Percentiles rank a stretch among this genome's conserved stretches.
Conservation (phyloP, 2,888 invertebrate species). For the Schizotus pectinicornis region DNA sequence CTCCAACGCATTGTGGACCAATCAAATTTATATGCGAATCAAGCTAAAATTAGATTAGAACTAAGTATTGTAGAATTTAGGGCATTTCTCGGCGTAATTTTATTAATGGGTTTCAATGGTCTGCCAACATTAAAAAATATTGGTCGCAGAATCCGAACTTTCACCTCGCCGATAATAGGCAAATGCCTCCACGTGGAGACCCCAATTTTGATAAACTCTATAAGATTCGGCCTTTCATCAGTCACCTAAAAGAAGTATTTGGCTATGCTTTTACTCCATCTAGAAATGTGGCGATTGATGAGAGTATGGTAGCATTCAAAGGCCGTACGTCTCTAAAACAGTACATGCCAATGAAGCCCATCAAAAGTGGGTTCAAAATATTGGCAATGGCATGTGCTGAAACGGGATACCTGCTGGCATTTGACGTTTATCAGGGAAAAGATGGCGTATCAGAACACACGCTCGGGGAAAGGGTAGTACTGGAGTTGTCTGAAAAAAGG, state of each 20-base stretch:
- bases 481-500: too few relatives aligned
- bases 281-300: slow-evolving; percentile 23
- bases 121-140: too few relatives aligned
- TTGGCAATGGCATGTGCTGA: slow-evolving; percentile 23
- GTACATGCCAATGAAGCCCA: slow-evolving; percentile 28
- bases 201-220: slow-evolving; percentile 17
- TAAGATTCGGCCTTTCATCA: slow-evolving; percentile 13
- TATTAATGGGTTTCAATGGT: too few relatives aligned
- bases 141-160: too few relatives aligned
- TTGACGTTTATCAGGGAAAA: too few relatives aligned
- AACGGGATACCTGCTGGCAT: slow-evolving; percentile 16
- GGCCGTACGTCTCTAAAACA: slow-evolving; percentile 27
- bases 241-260: neutral
- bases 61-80: too few relatives aligned
- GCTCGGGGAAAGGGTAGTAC: too few relatives aligned
- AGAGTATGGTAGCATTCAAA: slow-evolving; percentile 33
- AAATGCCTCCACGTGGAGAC: neutral
- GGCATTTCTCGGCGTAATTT: too few relatives aligned
- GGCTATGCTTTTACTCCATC: slow-evolving; percentile 1
- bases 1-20: too few relatives aligned
- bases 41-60: too few relatives aligned
- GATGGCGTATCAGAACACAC: too few relatives aligned
- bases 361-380: slow-evolving; percentile 28
- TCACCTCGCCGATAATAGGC: slow-evolving; percentile 14
- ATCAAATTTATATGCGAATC: too few relatives aligned